Evolutionary conservation across 2,888 invertebrate genomes (phyloP).

Genomic region (Spodoptera picta): DNA sequence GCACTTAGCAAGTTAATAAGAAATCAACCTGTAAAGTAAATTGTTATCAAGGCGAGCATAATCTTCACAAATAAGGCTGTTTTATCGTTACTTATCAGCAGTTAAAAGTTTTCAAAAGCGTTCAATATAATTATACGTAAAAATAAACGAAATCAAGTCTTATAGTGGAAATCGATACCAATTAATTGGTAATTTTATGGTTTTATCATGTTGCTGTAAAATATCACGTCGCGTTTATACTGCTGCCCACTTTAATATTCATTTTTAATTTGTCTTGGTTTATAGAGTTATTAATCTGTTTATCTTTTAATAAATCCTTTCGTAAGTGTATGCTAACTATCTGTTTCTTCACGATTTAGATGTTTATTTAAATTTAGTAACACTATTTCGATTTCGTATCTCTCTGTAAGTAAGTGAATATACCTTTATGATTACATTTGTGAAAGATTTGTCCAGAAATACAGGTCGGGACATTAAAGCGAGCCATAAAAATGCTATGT

Average conservation of each 20-base stretch:
- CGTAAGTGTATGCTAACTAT: background rate
- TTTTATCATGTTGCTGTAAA: constrained; percentile 41
- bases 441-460: constrained; percentile 2
- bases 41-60: background rate
- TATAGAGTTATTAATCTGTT: constrained; percentile 10
- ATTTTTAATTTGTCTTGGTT: constrained; percentile 16
- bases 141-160: constrained; percentile 44
- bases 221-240: constrained; percentile 30
- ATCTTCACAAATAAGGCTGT: constrained; percentile 12
- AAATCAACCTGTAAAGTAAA: background rate
- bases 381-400: background rate
- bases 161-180: constrained; percentile 22
- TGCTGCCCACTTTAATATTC: constrained; percentile 13
- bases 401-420: background rate
- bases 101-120: constrained; percentile 31
- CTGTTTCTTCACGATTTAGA: background rate
- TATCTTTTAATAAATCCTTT: constrained; percentile 15
- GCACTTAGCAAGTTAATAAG: background rate
- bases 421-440: background rate
- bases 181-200: constrained; percentile 45
- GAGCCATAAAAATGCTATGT: constrained; percentile 41
- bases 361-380: no score
- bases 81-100: constrained; percentile 21
- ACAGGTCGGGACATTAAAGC: constrained; percentile 13
- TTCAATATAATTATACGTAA: constrained; percentile 38